Base-by-base conservation (phyloP, 2,113 vertebrate species). In the Hypomesus transpacificus region DNA sequence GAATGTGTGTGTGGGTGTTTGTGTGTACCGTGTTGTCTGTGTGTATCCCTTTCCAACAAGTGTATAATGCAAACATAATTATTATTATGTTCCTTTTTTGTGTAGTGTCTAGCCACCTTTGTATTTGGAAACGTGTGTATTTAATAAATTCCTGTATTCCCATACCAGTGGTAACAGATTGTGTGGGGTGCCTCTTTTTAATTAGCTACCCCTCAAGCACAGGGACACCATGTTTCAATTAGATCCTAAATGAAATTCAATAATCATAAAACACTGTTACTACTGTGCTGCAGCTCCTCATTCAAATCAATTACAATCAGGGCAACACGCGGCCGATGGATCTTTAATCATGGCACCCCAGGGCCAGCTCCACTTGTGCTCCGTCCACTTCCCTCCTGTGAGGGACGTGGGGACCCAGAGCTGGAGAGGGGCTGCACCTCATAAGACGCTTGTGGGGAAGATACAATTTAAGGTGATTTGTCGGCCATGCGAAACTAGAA, bases 211-310 rank as follows among this genome's bases (percentile, higher is more conserved):
- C 73, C 71, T 76, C 20, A 54, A 85, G 80, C 73, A 69, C 14
- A 31, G 61, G 69, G 72, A 66, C 64, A 68, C 66, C 63, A 69
- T 68, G 69, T 80, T 85, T 79, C 70, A 90, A 83, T 86, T 88
- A 88, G 78, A 82, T 57, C 82, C 80, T 71, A 79, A 81, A 82
- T 68, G 14, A 81, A 80, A 88, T 86, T 78, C 72, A 84, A 84
- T 78, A 81, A 84, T 88, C 75, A 85, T 80, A 84, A 84, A 87
- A 86, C 71, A 82, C 73, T 67, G 80, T 80, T 83, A 80, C 69
- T 69, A 80, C 76, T 78, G 74, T 75, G 70, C 72, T 74, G 66
- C 51, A 76, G 46, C 74, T 65, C 61, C 70, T 79, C 56, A 80
- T 72, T 84, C 52, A 75, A 82, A 82, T 69, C 73, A 78, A 82